Evolutionary conservation across 2,113 vertebrate genomes (phyloP).

Genomic region (Varanus komodoensis): DNA sequence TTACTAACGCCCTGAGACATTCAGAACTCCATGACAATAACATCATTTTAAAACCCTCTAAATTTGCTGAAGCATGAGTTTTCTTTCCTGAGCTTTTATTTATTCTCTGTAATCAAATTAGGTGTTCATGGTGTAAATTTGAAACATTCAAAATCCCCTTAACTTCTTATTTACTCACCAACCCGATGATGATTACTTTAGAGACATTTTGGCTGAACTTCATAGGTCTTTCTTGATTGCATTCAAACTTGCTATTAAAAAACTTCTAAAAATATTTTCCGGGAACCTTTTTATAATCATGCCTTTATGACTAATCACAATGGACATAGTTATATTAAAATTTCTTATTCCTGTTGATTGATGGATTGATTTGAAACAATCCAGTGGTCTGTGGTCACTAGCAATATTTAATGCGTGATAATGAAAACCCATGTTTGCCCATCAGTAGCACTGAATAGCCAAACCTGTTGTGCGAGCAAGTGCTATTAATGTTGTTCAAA

Average conservation of each 20-base stretch:
- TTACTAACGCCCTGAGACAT: constrained; percentile 46
- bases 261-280: constrained; percentile 14
- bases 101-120: constrained; percentile 53
- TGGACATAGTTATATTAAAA: neutral
- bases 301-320: neutral
- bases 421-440: too few relatives aligned
- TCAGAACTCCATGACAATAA: constrained; percentile 46
- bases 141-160: constrained; percentile 50
- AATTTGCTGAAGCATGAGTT: constrained; percentile 42
- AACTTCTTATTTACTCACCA: constrained; percentile 45
- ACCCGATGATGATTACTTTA: constrained; percentile 30
- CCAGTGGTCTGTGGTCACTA: too few relatives aligned
- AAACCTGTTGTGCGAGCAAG: too few relatives aligned
- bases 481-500: too few relatives aligned
- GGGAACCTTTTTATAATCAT: neutral
- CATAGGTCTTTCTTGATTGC: neutral
- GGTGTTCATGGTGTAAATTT: constrained; percentile 43
- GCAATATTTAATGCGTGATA: too few relatives aligned
- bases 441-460: too few relatives aligned
- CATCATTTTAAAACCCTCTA: constrained; percentile 41
- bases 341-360: neutral
- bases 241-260: constrained; percentile 11
- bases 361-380: too few relatives aligned
- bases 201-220: neutral
- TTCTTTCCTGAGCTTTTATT: constrained; percentile 49